Evolutionary conservation across 2,888 invertebrate genomes (phyloP).

Genomic region (Pedicia rivosa): DNA sequence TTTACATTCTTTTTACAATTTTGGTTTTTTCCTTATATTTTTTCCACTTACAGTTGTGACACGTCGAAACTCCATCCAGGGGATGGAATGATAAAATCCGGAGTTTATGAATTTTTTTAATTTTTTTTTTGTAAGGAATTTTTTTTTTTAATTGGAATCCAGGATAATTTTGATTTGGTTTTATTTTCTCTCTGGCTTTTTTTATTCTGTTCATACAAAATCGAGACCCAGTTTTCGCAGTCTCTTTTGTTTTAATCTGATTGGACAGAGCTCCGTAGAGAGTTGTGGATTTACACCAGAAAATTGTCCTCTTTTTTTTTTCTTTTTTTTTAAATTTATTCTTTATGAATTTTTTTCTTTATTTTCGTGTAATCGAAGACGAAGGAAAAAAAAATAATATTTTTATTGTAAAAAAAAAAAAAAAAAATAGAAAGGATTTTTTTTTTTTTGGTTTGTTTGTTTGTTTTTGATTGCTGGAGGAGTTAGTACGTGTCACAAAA

Average conservation of each 20-base stretch:
- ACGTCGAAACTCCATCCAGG: not conserved
- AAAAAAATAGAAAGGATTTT: not conserved
- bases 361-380: too few relatives aligned
- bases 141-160: too few relatives aligned
- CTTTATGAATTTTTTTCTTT: not conserved
- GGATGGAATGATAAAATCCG: too few relatives aligned
- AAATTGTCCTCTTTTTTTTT: not conserved
- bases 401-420: conserved; percentile 5
- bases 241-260: not conserved
- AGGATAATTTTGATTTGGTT: not conserved
- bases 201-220: too few relatives aligned
- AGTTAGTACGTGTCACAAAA: conserved; percentile 11
- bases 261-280: too few relatives aligned
- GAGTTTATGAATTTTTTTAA: too few relatives aligned
- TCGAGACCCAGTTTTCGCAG: not conserved
- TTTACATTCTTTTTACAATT: conserved; percentile 7
- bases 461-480: conserved; percentile 11
- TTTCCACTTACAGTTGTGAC: conserved; percentile 6
- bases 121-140: not conserved
- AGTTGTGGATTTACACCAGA: not conserved
- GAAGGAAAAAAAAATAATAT: too few relatives aligned
- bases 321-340: not conserved
- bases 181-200: not conserved
- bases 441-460: not conserved
- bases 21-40: not conserved